Percentiles rank a stretch among this genome's conserved stretches.
Conservation (phyloP, 2,888 invertebrate species). For the Hydriomena furcata region DNA sequence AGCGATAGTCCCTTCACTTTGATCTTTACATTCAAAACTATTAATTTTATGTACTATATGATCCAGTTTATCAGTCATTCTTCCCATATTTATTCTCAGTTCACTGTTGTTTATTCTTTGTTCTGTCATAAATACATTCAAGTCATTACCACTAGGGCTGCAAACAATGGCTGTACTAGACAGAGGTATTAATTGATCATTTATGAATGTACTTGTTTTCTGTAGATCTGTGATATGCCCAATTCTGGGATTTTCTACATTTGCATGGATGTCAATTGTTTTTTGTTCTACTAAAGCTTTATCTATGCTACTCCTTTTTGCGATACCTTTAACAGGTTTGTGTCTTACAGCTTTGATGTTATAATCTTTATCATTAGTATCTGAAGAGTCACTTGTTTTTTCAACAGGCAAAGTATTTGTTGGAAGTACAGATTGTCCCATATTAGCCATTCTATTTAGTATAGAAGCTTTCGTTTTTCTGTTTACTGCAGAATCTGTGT, state of each 20-base stretch:
- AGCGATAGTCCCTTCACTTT: conserved; percentile 30
- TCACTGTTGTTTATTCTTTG: conserved; percentile 72
- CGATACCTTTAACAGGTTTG: conserved; percentile 51
- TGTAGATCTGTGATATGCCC: conserved; percentile 36
- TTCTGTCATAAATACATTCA: conserved; percentile 61
- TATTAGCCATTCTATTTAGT: conserved; percentile 69
- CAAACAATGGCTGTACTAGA: conserved; percentile 42
- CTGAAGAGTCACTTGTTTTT: conserved; percentile 67
- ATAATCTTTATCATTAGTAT: conserved; percentile 52
- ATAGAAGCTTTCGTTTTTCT: conserved; percentile 68
- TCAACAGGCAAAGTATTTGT: conserved; percentile 39
- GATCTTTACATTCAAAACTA: conserved; percentile 41
- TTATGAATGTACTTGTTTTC: conserved; percentile 37
- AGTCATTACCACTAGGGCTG: conserved; percentile 45
- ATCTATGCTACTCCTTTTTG: conserved; percentile 48
- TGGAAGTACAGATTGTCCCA: conserved; percentile 74
- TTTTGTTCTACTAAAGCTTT: conserved; percentile 40
- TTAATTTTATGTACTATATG: conserved; percentile 56
- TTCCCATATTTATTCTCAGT: conserved; percentile 67
- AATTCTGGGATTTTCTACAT: conserved; percentile 34
- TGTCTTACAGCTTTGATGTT: conserved; percentile 53
- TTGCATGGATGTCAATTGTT: conserved; percentile 40
- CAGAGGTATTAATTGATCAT: conserved; percentile 56
- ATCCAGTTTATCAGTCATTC: conserved; percentile 68
- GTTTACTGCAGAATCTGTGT: conserved; percentile 64